Base-by-base conservation (phyloP, 2,113 vertebrate species). In the Hucho hucho region DNA sequence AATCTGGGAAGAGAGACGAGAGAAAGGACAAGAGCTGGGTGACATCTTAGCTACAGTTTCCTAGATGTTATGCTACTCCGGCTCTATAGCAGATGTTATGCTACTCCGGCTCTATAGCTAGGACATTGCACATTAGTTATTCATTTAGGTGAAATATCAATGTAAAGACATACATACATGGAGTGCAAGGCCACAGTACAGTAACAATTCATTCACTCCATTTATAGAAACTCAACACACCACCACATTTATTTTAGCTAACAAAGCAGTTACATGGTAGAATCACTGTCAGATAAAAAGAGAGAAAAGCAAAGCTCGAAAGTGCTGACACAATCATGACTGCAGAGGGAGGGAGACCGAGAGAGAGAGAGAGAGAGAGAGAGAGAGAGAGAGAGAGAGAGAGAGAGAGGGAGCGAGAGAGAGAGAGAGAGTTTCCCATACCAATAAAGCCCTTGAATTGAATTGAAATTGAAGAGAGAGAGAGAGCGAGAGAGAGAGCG, bases 1-100 rank as follows among this genome's bases (percentile, higher is more conserved):
- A 94, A 93, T 93, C 93, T 94, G 24, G 28, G 13, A 13, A 66
- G 64, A 66, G 28, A 14, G 64, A 66, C 13, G 0, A 65, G 64
- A 66, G 28, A 32, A 4, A 64, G 24, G 25, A 24, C 9, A 1
- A 12, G 24, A 64, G 53, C 53, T 20, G 53, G 53, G 53, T 14
- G 13, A 6, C 53, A 20, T 58, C 53, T 58, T 58, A 4, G 14
- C 18, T 20, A 4, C 53, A 20, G 53, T 20, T 58, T 58, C 53
- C 4, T 2, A 14, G 4, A 11, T 20, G 1, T 11, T 1, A 20
- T 14, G 28, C 14, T 14, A 49, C 47, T 12, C 9, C n/a, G n/a
- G n/a, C n/a, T n/a, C n/a, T n/a, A n/a, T n/a, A n/a, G n/a, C n/a
- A 20, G 56, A 20, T 18, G 22, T 59, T 20, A 20, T 59, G 56